A percentile compares a stretch with the other conserved stretches of the same genome.
Conservation (phyloP, 2,888 invertebrate genomes). For the Dryocosmus kuriphilus region DNA sequence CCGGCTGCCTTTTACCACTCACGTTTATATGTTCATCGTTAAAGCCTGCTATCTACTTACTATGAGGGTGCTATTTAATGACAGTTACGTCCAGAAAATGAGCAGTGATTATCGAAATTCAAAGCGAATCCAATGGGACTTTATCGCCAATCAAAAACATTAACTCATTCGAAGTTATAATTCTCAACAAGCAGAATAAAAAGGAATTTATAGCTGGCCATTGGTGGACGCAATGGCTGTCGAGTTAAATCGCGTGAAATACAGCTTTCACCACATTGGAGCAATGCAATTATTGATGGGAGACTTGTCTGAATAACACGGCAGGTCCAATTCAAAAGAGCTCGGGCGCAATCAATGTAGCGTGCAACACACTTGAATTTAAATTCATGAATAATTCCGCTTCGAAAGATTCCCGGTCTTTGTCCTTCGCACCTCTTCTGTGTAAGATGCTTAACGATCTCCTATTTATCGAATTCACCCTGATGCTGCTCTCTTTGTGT, state of each 20-base stretch:
- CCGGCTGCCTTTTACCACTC: background rate
- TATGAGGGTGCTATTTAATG: background rate
- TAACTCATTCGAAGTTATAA: background rate
- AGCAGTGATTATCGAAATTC: conserved; percentile 6
- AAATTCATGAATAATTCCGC: conserved; percentile 73
- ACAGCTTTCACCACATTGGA: conserved; percentile 65
- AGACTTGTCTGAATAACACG: conserved; percentile 34
- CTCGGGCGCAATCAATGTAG: conserved; percentile 68
- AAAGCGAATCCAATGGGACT: background rate
- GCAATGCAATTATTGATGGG: conserved; percentile 66
- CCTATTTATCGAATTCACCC: conserved; percentile 3
- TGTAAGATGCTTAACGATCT: background rate
- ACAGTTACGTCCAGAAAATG: background rate
- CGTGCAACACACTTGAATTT: conserved; percentile 68
- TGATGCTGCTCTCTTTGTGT: background rate
- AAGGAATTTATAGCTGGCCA: background rate
- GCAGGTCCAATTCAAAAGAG: conserved; percentile 58
- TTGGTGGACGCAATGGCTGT: conserved; percentile 47
- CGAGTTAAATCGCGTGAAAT: conserved; percentile 67
- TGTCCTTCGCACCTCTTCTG: background rate
- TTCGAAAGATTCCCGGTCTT: background rate
- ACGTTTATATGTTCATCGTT: background rate
- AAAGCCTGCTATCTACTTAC: background rate
- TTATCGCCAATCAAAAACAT: conserved; percentile 1
- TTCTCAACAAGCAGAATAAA: background rate